A percentile compares a stretch with the other conserved stretches of the same genome.
phyloP scores from a whole-genome alignment of 2,888 invertebrate genomes.

The Diarsia mendica region DNA sequence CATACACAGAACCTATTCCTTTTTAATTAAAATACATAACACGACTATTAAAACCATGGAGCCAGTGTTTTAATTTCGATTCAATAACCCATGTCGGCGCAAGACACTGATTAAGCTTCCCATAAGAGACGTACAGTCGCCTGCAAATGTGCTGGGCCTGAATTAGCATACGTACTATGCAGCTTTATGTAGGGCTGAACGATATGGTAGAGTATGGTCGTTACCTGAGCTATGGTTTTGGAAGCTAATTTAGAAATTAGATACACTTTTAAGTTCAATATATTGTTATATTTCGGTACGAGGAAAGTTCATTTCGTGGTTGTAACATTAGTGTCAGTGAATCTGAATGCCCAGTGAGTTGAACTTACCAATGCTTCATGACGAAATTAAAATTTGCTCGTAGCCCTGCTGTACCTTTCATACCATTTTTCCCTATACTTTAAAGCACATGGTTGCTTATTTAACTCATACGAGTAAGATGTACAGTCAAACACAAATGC shows the following conservation, averaged over 20 bases:
- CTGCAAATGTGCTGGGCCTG: constrained; percentile 67
- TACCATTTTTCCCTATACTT: not conserved
- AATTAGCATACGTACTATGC: constrained; percentile 53
- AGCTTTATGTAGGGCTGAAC: not conserved
- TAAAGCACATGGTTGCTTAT: no score
- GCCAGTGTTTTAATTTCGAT: constrained; percentile 85
- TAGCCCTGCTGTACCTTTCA: not conserved
- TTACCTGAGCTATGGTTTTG: not conserved
- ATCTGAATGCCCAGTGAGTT: not conserved
- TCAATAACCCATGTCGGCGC: constrained; percentile 87
- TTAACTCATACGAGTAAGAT: no score
- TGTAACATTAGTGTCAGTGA: not conserved
- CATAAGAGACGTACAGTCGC: constrained; percentile 80
- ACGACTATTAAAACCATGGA: constrained; percentile 70
- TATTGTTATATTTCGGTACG: not conserved
- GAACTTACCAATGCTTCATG: not conserved
- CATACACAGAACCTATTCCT: constrained; percentile 57
- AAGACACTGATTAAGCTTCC: constrained; percentile 85
- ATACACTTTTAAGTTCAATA: not conserved
- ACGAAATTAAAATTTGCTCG: not conserved
- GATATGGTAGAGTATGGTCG: not conserved
- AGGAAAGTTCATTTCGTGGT: not conserved
- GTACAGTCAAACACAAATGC: constrained; percentile 67
- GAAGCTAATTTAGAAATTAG: not conserved
- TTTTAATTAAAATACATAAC: constrained; percentile 71